phyloP scores from a whole-genome alignment of 2,888 invertebrate genomes.

The Xestia rhomboidea region DNA sequence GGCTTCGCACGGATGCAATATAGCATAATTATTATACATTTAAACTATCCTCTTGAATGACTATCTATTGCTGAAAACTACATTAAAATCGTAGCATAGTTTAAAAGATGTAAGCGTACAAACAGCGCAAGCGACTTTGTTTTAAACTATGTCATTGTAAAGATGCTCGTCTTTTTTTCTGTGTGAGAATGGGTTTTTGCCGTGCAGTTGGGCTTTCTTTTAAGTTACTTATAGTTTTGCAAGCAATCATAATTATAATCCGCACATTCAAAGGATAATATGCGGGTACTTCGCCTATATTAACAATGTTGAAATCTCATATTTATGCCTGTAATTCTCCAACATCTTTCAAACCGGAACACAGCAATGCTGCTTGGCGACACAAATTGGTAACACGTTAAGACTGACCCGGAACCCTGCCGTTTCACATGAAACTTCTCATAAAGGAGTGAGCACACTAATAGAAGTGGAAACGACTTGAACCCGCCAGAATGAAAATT shows the following conservation, averaged over 20 bases:
- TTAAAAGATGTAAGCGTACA: too few species aligned
- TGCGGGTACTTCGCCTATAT: not conserved
- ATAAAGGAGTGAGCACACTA: slow-evolving; percentile 4
- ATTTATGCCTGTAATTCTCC: not conserved
- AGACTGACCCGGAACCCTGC: slow-evolving; percentile 8
- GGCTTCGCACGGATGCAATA: too few species aligned
- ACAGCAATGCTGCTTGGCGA: slow-evolving; percentile 5
- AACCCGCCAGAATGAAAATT: not conserved
- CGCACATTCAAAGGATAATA: not conserved
- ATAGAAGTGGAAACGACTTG: not conserved
- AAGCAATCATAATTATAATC: not conserved
- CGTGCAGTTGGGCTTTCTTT: too few species aligned
- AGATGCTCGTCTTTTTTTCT: too few species aligned
- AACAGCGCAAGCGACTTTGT: too few species aligned
- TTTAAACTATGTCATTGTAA: too few species aligned
- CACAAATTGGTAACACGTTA: not conserved
- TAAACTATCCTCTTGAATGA: too few species aligned
- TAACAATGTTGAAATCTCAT: not conserved
- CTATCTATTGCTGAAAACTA: too few species aligned
- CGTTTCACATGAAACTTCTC: slow-evolving; percentile 13
- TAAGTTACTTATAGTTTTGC: too few species aligned
- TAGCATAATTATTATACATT: too few species aligned
- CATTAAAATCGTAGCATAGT: too few species aligned
- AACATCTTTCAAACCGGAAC: slow-evolving; percentile 26
- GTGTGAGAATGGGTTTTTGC: too few species aligned